These are phyloP conservation scores for Tetanocera ferruginea DNA, from an alignment of 2,888 invertebrate species.

Conservation along the genomic window DNA sequence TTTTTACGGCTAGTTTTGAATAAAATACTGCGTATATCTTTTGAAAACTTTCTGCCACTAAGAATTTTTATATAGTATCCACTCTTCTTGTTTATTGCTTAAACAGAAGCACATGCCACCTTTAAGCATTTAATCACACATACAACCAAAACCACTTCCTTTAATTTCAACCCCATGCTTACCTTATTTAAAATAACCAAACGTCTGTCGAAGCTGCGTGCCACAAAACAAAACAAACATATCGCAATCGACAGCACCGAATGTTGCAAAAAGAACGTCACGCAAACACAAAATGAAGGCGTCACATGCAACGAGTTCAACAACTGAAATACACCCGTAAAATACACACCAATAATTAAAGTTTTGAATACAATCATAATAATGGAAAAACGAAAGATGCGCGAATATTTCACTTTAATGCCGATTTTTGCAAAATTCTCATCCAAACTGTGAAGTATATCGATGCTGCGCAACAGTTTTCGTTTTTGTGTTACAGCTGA, in stretches of 20 bases:
- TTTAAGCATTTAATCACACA: not conserved
- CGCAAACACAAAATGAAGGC: conserved; percentile 63
- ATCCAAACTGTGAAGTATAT: conserved; percentile 61
- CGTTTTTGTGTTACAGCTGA: conserved; percentile 60
- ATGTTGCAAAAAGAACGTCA: conserved; percentile 65
- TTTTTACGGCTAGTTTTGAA: too few relatives aligned
- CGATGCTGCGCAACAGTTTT: conserved; percentile 58
- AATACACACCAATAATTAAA: conserved; percentile 60
- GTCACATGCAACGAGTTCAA: conserved; percentile 59
- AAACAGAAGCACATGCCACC: not conserved
- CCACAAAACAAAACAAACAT: conserved; percentile 63
- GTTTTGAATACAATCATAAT: conserved; percentile 59
- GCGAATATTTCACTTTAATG: conserved; percentile 63
- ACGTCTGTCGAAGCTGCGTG: conserved; percentile 64
- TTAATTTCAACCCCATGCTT: conserved; percentile 38
- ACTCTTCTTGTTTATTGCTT: not conserved
- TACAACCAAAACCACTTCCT: not conserved
- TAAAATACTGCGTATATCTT: too few relatives aligned
- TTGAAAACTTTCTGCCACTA: not conserved
- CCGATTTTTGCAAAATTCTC: conserved; percentile 62
- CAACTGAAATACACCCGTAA: conserved; percentile 63
- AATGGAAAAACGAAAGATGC: conserved; percentile 63
- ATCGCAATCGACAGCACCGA: conserved; percentile 65
- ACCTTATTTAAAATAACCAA: conserved; percentile 67
- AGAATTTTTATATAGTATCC: not conserved